phyloP scores from a whole-genome alignment of 2,113 vertebrate species.

The Myrmecobius fasciatus region DNA sequence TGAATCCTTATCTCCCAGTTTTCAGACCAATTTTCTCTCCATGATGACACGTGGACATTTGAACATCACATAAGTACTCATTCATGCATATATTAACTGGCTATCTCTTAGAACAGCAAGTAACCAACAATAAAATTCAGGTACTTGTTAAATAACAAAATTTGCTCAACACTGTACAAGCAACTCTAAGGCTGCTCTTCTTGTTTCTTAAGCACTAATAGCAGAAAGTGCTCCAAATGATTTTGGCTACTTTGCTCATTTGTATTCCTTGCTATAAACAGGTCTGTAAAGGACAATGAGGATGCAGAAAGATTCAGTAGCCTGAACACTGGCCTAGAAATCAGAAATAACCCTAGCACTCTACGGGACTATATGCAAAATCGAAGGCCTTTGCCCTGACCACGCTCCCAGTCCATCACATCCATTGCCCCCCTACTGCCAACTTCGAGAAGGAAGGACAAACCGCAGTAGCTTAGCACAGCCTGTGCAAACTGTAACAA shows the following conservation, averaged over 20 bases:
- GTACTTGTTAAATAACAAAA: neutral
- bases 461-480: neutral
- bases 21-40: neutral
- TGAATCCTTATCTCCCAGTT: neutral
- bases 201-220: neutral
- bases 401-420: too few relatives aligned
- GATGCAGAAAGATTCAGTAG: accelerated
- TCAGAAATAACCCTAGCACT: neutral
- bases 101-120: neutral
- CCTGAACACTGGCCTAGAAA: too few relatives aligned
- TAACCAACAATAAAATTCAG: neutral
- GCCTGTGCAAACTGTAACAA: neutral
- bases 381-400: neutral
- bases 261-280: too few relatives aligned
- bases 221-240: neutral
- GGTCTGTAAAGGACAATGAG: neutral
- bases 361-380: accelerated
- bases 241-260: neutral
- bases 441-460: too few relatives aligned
- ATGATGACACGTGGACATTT: neutral
- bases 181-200: neutral
- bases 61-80: neutral
- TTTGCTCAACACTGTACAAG: neutral
- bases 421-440: too few relatives aligned
- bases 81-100: neutral